Evolutionary conservation across 92 coral and sea anemone genomes (phyloP).

Genomic region (Phenganax subtilis): DNA sequence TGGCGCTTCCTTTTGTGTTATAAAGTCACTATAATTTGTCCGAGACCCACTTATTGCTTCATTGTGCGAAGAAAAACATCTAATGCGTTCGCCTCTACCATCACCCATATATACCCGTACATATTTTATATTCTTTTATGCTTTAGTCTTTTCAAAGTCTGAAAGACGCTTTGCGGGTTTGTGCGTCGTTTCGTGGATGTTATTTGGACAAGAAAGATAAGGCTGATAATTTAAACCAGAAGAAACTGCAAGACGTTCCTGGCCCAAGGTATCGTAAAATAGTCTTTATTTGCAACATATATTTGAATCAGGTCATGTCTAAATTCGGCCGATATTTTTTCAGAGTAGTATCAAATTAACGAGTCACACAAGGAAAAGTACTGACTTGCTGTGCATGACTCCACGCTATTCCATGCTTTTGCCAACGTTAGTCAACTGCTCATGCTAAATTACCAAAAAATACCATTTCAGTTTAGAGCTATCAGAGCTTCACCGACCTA

Average conservation of each 20-base stretch:
- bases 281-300: not conserved
- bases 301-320: no score
- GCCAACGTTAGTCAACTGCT: no score
- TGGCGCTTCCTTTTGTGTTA: no score
- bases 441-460: no score
- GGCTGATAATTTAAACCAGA: constrained; percentile 83
- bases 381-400: no score
- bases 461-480: constrained; percentile 48
- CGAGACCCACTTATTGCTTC: no score
- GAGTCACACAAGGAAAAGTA: no score
- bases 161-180: constrained; percentile 92
- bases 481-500: constrained; percentile 79
- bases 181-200: constrained; percentile 98
- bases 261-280: constrained; percentile 64
- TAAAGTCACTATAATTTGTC: no score
- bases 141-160: constrained; percentile 87
- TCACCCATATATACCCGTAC: not conserved
- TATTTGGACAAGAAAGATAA: constrained; percentile 94
- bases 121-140: constrained; percentile 4
- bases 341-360: no score
- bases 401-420: no score
- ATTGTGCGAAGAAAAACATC: no score
- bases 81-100: not conserved
- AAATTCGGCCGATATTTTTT: no score
- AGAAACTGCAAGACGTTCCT: constrained; percentile 62